Evolutionary conservation across 2,113 vertebrate genomes (phyloP), one percentile per base, ranked within the genome.

Genomic region (Chionis minor): DNA sequence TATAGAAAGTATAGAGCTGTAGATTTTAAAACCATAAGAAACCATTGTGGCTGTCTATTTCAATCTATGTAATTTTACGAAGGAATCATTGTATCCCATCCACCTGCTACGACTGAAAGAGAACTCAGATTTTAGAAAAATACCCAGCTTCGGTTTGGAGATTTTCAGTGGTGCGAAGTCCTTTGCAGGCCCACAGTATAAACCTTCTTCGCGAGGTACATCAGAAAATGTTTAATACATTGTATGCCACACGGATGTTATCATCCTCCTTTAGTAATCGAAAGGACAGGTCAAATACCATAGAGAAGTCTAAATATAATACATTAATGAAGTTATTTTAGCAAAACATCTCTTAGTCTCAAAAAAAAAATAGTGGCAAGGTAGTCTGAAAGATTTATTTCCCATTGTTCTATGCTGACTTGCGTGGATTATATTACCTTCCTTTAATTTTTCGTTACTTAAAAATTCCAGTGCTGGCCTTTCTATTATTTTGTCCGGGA

Each of bases 401-500:
- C 80, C 77, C 49, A 42, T 66, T 85, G 65, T 13, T 24, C 56
- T 63, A 2, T 74, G 70, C 70, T 2, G 21, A 20, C 23, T 86
- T 70, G 11, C 52, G 71, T 81, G 52, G 81, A 86, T 88, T 72
- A 54, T 52, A 26, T 91, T 79, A 24, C 32, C 6, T 67, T 90
- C 10, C 21, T 92, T 82, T 35, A 74, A 45, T 28, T 79, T 85
- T 88, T 54, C 62, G 38, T 66, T 92, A n/a, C 55, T 93, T 95
- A 88, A 91, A 88, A 83, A 75, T 45, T 88, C 72, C 32, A 81
- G 40, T 61, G 52, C 55, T 93, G 40, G 35, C 56, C 78, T 88
- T 95, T 93, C 75, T 86, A 23, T 90, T 93, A 67, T 92, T 96
- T 93, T 94, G 58, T 27, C 24, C 47, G 44, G 45, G 51, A 81